Evolutionary conservation across 1,140 invertebrate species (phyloP).

Genomic region (Megalopta genalis): DNA sequence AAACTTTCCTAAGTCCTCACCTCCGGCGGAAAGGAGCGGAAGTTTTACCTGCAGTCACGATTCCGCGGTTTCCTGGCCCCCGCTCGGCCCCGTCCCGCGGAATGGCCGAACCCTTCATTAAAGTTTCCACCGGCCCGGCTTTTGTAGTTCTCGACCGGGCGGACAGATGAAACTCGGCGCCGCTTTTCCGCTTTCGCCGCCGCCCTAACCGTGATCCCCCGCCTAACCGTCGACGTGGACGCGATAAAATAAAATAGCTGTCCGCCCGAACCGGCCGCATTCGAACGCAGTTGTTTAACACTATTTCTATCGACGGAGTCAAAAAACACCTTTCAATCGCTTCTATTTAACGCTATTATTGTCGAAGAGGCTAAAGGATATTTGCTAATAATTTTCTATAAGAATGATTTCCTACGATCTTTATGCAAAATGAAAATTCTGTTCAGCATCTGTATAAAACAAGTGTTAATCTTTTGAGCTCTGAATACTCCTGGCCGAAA

Average conservation of each 20-base stretch:
- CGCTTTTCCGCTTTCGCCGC: conserved; percentile 16
- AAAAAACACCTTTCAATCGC: no score
- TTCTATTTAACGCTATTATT: no score
- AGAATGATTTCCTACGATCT: no score
- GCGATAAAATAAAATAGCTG: conserved; percentile 13
- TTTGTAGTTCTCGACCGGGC: conserved; percentile 53
- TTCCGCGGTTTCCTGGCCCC: conserved; percentile 32
- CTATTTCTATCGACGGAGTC: no score
- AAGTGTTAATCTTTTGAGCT: no score
- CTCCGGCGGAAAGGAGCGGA: conserved; percentile 34
- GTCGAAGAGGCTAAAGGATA: no score
- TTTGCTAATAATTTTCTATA: no score
- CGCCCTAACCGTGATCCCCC: not conserved
- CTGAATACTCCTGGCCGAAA: no score
- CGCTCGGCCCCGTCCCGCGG: not conserved
- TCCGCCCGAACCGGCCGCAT: not conserved
- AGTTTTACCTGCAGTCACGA: conserved; percentile 53
- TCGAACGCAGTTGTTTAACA: no score
- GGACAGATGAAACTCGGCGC: conserved; percentile 39
- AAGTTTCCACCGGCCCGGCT: conserved; percentile 57
- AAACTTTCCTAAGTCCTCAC: conserved; percentile 53
- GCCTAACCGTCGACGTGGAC: not conserved
- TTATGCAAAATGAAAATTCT: no score
- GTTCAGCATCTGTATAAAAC: no score
- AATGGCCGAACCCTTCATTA: conserved; percentile 59